A percentile compares a stretch with the other conserved stretches of the same genome.
Conservation (phyloP, 2,888 invertebrate species). For the Nezara viridula region DNA sequence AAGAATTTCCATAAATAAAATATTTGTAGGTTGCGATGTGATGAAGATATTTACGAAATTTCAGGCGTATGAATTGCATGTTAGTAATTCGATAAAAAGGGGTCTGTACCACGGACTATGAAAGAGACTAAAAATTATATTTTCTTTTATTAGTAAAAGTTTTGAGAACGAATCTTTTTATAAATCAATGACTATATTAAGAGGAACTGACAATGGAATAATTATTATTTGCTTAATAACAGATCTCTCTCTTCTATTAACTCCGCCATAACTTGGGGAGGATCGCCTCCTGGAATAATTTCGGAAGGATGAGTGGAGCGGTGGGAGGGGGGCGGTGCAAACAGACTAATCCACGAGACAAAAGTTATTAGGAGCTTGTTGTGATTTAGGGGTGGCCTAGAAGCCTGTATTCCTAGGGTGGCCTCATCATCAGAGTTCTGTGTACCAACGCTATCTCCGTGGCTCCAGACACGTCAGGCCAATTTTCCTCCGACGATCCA, state of each 20-base stretch:
- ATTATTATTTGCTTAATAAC: background rate
- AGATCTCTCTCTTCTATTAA: background rate
- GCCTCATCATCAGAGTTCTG: background rate
- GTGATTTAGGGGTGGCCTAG: background rate
- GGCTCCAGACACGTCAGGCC: background rate
- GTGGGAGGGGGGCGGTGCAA: background rate
- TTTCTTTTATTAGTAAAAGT: too few relatives aligned
- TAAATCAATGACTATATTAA: too few relatives aligned
- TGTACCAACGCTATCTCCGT: background rate
- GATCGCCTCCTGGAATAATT: background rate
- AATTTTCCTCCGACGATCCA: background rate
- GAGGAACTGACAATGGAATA: too few relatives aligned
- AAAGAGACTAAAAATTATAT: too few relatives aligned
- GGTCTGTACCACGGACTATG: too few relatives aligned
- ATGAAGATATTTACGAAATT: too few relatives aligned
- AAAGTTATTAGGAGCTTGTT: background rate
- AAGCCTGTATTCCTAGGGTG: background rate
- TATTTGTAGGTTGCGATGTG: too few relatives aligned
- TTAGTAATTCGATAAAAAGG: too few relatives aligned
- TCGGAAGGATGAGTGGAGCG: too few relatives aligned
- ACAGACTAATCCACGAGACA: slow-evolving; percentile 3
- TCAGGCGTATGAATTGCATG: too few relatives aligned
- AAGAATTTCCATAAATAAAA: too few relatives aligned
- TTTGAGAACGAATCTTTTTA: too few relatives aligned
- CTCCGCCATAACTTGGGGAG: background rate